These are phyloP conservation scores for Eleutherodactylus coqui DNA, from an alignment of 2,797 vertebrate genomes.

Conservation along the genomic window DNA sequence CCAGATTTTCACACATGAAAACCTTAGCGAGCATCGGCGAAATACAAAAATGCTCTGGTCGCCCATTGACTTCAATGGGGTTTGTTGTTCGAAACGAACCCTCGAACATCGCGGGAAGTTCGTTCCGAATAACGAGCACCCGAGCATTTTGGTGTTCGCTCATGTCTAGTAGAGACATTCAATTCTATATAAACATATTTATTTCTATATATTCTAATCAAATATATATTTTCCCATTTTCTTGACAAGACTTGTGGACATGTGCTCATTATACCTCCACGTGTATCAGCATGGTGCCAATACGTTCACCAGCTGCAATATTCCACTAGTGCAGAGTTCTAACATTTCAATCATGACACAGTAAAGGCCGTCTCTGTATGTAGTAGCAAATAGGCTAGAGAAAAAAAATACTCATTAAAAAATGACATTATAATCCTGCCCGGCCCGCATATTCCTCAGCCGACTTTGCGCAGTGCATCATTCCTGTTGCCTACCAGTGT, in stretches of 20 bases:
- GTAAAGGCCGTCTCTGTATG: constrained; percentile 21
- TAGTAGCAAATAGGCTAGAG: constrained; percentile 21
- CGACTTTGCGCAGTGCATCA: constrained; percentile 23
- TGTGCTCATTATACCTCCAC: constrained; percentile 17
- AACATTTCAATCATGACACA: constrained; percentile 55
- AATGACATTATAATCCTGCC: constrained; percentile 54
- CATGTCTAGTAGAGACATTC: too few relatives aligned
- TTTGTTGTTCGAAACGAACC: too few relatives aligned
- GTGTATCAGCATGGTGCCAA: neutral
- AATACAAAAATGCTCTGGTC: too few relatives aligned
- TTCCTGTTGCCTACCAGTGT: constrained; percentile 38
- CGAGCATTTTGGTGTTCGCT: too few relatives aligned
- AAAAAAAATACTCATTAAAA: constrained; percentile 59
- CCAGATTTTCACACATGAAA: too few relatives aligned
- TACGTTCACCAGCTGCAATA: constrained; percentile 30
- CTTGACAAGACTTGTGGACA: neutral
- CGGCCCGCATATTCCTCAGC: constrained; percentile 25
- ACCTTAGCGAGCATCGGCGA: too few relatives aligned
- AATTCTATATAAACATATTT: too few relatives aligned
- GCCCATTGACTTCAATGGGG: too few relatives aligned
- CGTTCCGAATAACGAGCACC: too few relatives aligned
- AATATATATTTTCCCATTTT: neutral
- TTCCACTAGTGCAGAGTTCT: neutral
- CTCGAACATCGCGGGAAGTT: too few relatives aligned
- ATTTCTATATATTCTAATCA: too few relatives aligned